Evolutionary conservation across 2,797 vertebrate species (phyloP).

Genomic region (Macropodus opercularis): DNA sequence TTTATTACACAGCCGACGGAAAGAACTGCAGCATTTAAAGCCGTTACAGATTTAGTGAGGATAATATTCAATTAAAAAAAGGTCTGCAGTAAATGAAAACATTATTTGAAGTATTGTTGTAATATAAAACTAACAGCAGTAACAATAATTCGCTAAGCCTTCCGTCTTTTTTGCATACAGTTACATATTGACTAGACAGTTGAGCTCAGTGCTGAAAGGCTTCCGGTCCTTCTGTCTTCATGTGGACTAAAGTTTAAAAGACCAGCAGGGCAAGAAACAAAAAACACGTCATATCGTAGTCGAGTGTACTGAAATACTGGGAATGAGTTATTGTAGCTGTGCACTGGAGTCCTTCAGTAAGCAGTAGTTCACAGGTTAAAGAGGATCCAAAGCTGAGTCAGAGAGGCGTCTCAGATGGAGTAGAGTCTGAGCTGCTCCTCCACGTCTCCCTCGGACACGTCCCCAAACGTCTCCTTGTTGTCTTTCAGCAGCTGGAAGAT

Average conservation of each 20-base stretch:
- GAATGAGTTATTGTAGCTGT: no score
- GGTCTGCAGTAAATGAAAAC: conserved; percentile 5
- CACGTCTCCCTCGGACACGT: conserved; percentile 90
- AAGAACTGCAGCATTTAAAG: neutral
- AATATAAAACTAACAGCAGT: conserved; percentile 28
- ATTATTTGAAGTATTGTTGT: neutral
- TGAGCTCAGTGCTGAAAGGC: neutral
- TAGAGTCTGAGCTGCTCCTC: conserved; percentile 94
- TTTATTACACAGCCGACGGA: conserved; percentile 46
- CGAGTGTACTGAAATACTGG: neutral
- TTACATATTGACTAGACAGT: conserved; percentile 11
- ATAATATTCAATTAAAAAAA: conserved; percentile 9
- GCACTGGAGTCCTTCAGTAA: no score
- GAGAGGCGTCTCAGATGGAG: conserved; percentile 82
- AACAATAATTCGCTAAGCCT: neutral
- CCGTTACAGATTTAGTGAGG: neutral
- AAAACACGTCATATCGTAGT: neutral
- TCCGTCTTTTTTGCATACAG: conserved; percentile 13
- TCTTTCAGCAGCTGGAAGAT: conserved; percentile 93
- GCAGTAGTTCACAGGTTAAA: neutral
- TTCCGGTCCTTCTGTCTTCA: no score
- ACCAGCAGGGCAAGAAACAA: no score
- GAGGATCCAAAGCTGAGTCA: neutral
- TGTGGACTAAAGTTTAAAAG: neutral
- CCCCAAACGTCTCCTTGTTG: conserved; percentile 92